Evolutionary conservation across 37 sponge, comb jelly and placozoan genomes (phyloP).

Genomic region (Hormiphora californensis): DNA sequence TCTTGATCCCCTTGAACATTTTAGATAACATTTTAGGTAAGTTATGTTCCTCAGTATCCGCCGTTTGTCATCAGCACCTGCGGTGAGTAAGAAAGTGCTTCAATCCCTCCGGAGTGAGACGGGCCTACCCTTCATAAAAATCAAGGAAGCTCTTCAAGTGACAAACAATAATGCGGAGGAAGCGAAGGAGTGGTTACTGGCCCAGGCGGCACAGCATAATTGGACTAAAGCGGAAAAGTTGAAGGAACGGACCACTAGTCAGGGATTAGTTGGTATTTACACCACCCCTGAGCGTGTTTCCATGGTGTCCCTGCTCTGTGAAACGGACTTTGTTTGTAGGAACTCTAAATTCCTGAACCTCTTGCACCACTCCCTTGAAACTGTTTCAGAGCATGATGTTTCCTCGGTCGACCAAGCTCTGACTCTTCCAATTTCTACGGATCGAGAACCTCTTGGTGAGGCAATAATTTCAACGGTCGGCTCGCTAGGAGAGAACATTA

Average conservation of each 20-base stretch:
- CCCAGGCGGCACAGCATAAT: not conserved
- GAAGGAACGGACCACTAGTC: not conserved
- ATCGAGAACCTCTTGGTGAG: no score
- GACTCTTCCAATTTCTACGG: not conserved
- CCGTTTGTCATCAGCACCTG: no score
- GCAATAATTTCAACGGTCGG: not conserved
- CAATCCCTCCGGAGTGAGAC: not conserved
- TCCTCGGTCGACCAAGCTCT: not conserved
- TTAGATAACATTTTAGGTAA: no score
- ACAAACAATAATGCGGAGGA: not conserved
- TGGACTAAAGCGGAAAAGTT: constrained; percentile 20
- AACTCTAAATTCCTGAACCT: not conserved
- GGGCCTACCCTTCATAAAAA: constrained; percentile 23
- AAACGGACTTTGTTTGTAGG: not conserved
- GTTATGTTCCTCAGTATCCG: no score
- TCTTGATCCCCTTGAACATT: no score
- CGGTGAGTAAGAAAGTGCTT: not conserved
- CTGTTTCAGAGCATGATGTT: not conserved
- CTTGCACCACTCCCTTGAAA: not conserved
- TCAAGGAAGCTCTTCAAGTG: not conserved
- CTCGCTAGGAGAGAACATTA: constrained; percentile 2
- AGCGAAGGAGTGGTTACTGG: not conserved
- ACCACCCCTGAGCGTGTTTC: not conserved
- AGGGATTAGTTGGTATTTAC: not conserved
- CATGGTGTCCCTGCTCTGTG: constrained; percentile 9